A percentile compares a stretch with the other conserved stretches of the same genome.
These are phyloP conservation scores for Colius striatus DNA, from an alignment of 2,113 vertebrate genomes.

Conservation along the genomic window DNA sequence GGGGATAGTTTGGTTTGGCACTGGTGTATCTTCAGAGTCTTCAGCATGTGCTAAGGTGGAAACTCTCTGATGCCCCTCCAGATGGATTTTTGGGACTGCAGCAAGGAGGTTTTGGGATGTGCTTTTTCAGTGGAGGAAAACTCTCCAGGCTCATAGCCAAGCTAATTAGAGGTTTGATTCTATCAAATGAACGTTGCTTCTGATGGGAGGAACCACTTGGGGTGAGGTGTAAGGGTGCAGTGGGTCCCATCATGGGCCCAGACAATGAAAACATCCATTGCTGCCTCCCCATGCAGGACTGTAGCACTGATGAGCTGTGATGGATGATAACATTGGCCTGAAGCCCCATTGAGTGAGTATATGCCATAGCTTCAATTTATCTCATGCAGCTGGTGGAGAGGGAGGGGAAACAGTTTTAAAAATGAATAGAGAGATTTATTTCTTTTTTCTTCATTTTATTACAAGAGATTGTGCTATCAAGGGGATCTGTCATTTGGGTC, in stretches of 20 bases:
- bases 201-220: background rate
- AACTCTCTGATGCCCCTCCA: background rate
- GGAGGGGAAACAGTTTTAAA: conserved; percentile 32
- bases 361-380: background rate
- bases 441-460: background rate
- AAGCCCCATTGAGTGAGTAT: background rate
- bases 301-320: background rate
- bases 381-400: background rate
- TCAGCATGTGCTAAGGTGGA: background rate
- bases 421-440: conserved; percentile 10
- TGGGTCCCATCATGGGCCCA: background rate
- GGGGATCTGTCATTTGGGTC: background rate
- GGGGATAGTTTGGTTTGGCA: background rate
- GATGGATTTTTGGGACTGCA: background rate
- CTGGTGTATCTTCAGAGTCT: background rate
- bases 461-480: background rate
- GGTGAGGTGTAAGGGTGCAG: background rate
- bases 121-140: background rate
- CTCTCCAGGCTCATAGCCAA: background rate
- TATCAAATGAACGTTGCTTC: accelerated
- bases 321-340: accelerated
- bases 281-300: accelerated
- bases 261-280: accelerated
- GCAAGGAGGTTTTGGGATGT: background rate
- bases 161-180: background rate